Evolutionary conservation across 2,797 vertebrate genomes (phyloP).

Genomic region (Triplophysa bombifrons): DNA sequence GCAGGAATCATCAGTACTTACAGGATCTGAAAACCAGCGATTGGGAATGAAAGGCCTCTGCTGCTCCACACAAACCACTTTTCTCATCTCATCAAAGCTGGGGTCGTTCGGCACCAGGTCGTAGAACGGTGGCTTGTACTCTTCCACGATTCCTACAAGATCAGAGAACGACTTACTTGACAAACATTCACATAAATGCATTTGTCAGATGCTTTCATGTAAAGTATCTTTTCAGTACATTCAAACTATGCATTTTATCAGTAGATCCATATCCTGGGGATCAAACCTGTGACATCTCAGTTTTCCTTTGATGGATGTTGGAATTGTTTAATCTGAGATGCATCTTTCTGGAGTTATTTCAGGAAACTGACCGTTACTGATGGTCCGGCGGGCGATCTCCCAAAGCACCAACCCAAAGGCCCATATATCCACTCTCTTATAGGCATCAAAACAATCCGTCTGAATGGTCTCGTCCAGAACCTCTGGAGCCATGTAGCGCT

Average conservation of each 20-base stretch:
- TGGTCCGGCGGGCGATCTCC: constrained; percentile 82
- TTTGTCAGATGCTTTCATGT: no score
- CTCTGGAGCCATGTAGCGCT: constrained; percentile 85
- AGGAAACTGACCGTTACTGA: constrained; percentile 78
- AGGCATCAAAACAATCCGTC: constrained; percentile 83
- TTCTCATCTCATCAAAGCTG: constrained; percentile 86
- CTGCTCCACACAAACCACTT: constrained; percentile 84
- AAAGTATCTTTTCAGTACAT: background rate
- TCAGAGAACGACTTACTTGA: background rate
- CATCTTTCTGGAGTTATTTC: background rate
- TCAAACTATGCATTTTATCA: no score
- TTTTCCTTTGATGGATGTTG: no score
- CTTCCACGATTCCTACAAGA: constrained; percentile 79
- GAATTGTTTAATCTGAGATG: background rate
- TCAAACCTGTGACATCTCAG: no score
- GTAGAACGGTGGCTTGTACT: constrained; percentile 85
- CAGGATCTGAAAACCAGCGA: constrained; percentile 85
- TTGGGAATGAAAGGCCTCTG: constrained; percentile 84
- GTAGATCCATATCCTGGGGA: no score
- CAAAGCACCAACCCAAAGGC: constrained; percentile 84
- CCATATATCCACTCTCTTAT: constrained; percentile 85
- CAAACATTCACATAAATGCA: background rate
- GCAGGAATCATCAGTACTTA: constrained; percentile 59
- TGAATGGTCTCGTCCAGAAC: constrained; percentile 84
- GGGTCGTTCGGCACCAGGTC: constrained; percentile 84